Evolutionary conservation across 1,140 invertebrate species (phyloP), one percentile per base, ranked within the genome.

Genomic region (Varroa destructor): DNA sequence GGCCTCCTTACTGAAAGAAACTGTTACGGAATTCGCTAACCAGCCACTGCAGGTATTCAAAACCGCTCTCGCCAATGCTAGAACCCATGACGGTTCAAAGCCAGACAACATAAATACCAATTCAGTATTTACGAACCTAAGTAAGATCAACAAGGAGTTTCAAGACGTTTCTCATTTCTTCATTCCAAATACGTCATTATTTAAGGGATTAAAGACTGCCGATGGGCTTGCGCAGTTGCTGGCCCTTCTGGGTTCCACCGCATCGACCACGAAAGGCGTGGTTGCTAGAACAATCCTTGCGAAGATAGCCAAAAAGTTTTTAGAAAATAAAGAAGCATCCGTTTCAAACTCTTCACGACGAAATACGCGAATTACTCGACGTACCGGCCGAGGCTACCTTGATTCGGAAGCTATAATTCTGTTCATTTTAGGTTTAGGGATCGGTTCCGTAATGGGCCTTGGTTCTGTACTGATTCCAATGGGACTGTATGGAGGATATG

Each of bases 331-430:
- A 51, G 46, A 8, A 8, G 3, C 46, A 51, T 51, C 46, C 46
- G 4, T 8, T 5, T 51, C 46, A 51, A 51, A 3, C 8, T 51
- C 8, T 8, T 51, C 46, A 3, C 46, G 46, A 51, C 14, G 61
- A 40, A 67, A 67, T 40, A 36, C 8, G n/a, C 61, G 61, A 14
- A 67, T 67, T 3, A 43, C 61, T 36, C 10, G 61, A 40, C 14
- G 61, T 14, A 67, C 12, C 2, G 61, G 61, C 46, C 61, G 61
- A 67, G 40, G 61, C 37, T 67, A 67, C 37, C 46, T 67, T 40
- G 61, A 67, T 8, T 25, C 61, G 12, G 61, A 67, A 67, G 61
- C 61, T 25, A 67, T 67, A 12, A 40, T 67, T 3, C 61, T 67
- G n/a, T 67, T 67, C 61, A 67, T 67, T 40, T 8, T 67, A 1